Percentiles rank a stretch among this genome's conserved stretches.
Evolutionary conservation across 2,888 invertebrate genomes (phyloP).

Genomic region (Napeogenes sylphis): DNA sequence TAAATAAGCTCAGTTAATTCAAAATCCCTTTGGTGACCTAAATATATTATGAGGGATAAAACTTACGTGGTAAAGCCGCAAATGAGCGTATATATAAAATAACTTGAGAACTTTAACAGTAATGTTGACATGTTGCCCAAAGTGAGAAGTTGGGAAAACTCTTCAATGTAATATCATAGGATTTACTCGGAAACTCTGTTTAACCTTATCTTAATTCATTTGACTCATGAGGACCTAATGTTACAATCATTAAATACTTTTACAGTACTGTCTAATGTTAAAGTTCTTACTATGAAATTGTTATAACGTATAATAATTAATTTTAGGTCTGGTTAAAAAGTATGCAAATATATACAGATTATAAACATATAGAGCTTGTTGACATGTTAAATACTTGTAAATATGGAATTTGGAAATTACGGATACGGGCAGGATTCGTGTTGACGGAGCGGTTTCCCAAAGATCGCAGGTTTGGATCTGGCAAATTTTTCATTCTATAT

Average conservation of each 20-base stretch:
- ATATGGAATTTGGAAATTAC: too few species aligned
- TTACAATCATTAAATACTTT: not conserved
- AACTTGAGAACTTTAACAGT: constrained; percentile 30
- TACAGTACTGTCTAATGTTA: too few species aligned
- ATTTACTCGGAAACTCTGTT: constrained; percentile 27
- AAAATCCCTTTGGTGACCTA: constrained; percentile 29
- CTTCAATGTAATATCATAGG: constrained; percentile 26
- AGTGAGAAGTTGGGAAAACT: constrained; percentile 34
- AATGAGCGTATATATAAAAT: constrained; percentile 33
- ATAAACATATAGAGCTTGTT: too few species aligned
- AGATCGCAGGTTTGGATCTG: too few species aligned
- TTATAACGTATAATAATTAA: too few species aligned
- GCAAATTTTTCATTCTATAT: too few species aligned
- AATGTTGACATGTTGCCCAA: constrained; percentile 30
- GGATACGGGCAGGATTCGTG: too few species aligned
- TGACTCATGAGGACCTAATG: not conserved
- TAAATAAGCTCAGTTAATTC: not conserved
- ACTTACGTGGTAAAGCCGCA: constrained; percentile 33
- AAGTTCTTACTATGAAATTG: too few species aligned
- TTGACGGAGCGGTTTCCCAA: too few species aligned
- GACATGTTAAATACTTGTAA: too few species aligned
- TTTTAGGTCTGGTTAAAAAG: too few species aligned
- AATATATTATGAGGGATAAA: constrained; percentile 32
- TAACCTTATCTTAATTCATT: constrained; percentile 2
- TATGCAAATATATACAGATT: too few species aligned